A percentile compares a stretch with the other conserved stretches of the same genome.
Evolutionary conservation across 2,113 vertebrate genomes (phyloP).

Genomic region (Petaurus breviceps): DNA sequence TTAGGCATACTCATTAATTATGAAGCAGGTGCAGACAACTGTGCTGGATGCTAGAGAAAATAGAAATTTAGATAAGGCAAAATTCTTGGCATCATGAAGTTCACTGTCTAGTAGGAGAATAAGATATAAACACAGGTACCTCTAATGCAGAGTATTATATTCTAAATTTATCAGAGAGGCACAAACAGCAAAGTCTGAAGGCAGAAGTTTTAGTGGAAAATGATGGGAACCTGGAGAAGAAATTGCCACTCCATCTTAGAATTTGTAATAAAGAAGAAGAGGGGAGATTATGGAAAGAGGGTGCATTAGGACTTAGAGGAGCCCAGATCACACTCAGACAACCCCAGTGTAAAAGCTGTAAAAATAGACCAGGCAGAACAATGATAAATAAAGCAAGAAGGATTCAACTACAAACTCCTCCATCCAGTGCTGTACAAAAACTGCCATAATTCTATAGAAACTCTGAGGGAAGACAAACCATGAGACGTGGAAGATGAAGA

Average conservation of each 20-base stretch:
- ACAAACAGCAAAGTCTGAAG: neutral
- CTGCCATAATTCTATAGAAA: neutral
- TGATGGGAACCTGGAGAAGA: neutral
- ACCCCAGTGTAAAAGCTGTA: neutral
- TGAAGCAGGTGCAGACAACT: neutral
- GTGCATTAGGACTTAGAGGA: neutral
- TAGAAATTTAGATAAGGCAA: neutral
- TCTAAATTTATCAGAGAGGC: neutral
- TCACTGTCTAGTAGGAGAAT: neutral
- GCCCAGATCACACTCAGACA: neutral
- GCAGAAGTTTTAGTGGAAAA: neutral
- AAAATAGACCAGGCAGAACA: neutral
- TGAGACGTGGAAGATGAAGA: neutral
- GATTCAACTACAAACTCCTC: neutral
- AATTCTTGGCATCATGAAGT: neutral
- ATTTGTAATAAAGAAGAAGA: too few species aligned
- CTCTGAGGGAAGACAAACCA: neutral
- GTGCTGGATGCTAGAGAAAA: neutral
- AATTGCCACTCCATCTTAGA: neutral
- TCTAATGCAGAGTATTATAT: neutral
- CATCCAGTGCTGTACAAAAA: neutral
- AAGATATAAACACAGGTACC: neutral
- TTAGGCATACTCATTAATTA: neutral
- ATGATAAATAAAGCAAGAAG: neutral
- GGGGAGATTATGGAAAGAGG: neutral